Conservation (phyloP, 2,113 vertebrate species). For the zebrafish (Danio rerio) region DNA sequence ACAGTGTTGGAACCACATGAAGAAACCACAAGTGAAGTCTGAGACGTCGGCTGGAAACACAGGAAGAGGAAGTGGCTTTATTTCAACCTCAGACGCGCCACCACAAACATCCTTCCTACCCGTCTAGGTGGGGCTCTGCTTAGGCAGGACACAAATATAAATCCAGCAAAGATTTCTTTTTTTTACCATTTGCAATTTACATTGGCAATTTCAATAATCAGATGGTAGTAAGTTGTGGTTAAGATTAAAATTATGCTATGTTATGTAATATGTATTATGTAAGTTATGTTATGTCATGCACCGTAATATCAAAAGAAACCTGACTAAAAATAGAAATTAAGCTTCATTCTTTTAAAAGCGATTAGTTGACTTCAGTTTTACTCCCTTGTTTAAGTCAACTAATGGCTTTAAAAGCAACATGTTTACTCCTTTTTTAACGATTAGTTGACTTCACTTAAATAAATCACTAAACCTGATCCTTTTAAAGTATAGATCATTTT, state of each 20-base stretch:
- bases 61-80: constrained; percentile 76
- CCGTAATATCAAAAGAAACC: background rate
- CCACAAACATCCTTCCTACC: constrained; percentile 77
- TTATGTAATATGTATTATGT: no score
- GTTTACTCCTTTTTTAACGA: no score
- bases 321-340: background rate
- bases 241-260: background rate
- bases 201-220: background rate
- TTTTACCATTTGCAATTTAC: no score
- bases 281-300: background rate
- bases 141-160: constrained; percentile 36
- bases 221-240: background rate
- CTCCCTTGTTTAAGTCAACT: no score
- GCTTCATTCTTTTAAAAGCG: no score
- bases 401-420: no score
- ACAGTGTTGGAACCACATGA: constrained; percentile 55
- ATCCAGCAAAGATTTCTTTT: constrained; percentile 12
- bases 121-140: constrained; percentile 60
- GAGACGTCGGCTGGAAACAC: constrained; percentile 58
- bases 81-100: constrained; percentile 69
- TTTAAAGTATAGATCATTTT: no score
- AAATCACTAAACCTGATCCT: no score
- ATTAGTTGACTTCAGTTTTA: no score
- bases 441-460: no score
- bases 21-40: constrained; percentile 51